Evolutionary conservation across 2,113 vertebrate species (phyloP).

Genomic region (Oreotrochilus melanogaster): DNA sequence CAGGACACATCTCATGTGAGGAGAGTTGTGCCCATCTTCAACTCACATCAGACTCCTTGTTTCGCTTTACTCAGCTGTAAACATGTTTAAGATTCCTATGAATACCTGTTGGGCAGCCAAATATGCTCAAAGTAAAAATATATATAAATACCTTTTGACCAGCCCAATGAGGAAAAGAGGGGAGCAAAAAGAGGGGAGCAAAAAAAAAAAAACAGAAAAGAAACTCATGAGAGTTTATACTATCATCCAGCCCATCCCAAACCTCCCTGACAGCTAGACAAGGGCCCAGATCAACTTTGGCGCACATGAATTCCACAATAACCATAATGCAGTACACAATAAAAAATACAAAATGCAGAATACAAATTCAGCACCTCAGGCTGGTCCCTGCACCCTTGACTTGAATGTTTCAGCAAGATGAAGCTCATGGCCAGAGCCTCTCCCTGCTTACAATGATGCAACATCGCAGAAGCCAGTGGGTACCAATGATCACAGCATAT

Average conservation of each 20-base stretch:
- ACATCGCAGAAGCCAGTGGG: fast-evolving
- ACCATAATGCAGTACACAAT: too few relatives aligned
- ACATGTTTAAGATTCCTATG: background rate
- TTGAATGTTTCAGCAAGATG: background rate
- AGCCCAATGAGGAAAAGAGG: too few relatives aligned
- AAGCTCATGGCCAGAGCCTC: background rate
- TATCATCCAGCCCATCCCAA: background rate
- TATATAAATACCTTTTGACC: too few relatives aligned
- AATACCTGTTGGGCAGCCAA: background rate
- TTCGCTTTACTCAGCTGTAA: background rate
- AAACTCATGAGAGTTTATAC: background rate
- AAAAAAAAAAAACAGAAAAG: too few relatives aligned
- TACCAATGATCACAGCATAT: background rate
- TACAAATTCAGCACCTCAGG: background rate
- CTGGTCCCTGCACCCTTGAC: background rate
- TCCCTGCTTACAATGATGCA: fast-evolving
- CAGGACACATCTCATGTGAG: background rate
- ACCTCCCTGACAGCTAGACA: background rate
- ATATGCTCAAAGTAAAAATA: background rate
- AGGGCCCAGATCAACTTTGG: background rate
- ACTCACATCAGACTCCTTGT: background rate
- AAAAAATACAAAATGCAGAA: too few relatives aligned
- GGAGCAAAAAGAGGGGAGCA: too few relatives aligned
- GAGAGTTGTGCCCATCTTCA: background rate
- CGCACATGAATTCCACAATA: background rate